Conservation (phyloP, 2,888 invertebrate genomes). For the Atethmia centrago region DNA sequence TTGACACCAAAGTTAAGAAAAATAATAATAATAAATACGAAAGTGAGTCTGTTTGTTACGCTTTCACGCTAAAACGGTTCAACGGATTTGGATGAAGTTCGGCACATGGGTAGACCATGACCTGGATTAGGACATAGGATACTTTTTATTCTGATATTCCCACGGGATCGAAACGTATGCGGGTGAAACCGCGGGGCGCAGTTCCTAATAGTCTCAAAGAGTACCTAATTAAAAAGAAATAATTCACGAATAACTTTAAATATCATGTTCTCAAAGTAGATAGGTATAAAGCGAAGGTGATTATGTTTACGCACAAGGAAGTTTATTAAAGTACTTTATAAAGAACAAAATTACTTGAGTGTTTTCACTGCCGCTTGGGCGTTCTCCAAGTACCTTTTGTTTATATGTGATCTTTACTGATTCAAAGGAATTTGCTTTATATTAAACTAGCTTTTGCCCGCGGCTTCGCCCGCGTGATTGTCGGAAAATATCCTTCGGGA, state of each 20-base stretch:
- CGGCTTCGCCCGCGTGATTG: no score
- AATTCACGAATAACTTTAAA: neutral
- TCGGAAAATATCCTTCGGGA: no score
- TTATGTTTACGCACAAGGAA: slow-evolving; percentile 15
- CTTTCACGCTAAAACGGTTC: no score
- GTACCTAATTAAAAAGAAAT: neutral
- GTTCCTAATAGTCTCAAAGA: neutral
- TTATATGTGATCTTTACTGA: slow-evolving; percentile 26
- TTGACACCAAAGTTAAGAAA: neutral
- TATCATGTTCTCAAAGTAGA: neutral
- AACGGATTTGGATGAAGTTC: no score
- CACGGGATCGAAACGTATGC: no score
- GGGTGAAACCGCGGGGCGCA: no score
- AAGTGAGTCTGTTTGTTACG: no score
- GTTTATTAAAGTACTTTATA: slow-evolving; percentile 39
- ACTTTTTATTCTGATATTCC: no score
- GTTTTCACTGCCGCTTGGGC: slow-evolving; percentile 26
- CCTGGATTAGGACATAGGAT: no score
- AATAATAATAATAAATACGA: no score
- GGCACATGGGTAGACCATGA: no score
- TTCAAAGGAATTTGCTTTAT: neutral
- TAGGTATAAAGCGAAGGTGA: neutral
- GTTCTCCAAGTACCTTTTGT: slow-evolving; percentile 18
- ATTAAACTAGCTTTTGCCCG: no score
- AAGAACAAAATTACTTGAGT: slow-evolving; percentile 36